Base-by-base conservation (phyloP, 37 sponge, comb jelly and placozoan genomes). In the Cladorhizidae sp. region DNA sequence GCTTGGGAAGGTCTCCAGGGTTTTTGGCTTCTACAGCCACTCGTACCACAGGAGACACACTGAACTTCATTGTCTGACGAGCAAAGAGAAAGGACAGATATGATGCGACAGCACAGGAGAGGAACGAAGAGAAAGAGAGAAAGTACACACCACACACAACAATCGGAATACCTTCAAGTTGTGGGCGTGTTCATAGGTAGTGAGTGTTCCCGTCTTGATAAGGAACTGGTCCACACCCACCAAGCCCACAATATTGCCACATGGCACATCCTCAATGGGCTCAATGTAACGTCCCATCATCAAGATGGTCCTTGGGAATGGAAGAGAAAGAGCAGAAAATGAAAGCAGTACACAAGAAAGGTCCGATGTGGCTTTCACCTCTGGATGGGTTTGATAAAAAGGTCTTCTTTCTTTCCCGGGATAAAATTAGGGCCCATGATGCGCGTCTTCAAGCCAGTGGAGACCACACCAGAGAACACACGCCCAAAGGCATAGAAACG, bases 401-500 rank as follows among this genome's bases (percentile, higher is more conserved):
- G 79, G 69, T 98, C 99, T 26, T 96, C 97, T 76, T 96, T 98
- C 89, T 98, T 94, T 31, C 99, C 99, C 20, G 95, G 97, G 29
- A 92, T 80, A 73, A 74, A 98, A 88, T 98, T 96, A n/a, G 99
- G 97, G 40, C 99, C 99, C 99, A 98, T 98, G 74, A 98, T 98
- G 50, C 99, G 84, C 26, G 75, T 73, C 83, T 96, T 98, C 79
- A 78, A 85, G 26, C 99, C 99, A 35, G 99, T 91, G n/a, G 91
- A 84, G 20, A 96, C 94, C 28, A 87, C 94, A 18, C 99, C 99
- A 26, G 95, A 91, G 93, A 98, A 98, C 45, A 98, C 99, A 77
- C 99, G 97, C 23, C 99, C 99, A 85, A 98, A 98, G 65, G 97
- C 99, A 81, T 98, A 98, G 95, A 96, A 98, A 55, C 99, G 92